A percentile compares a stretch with the other conserved stretches of the same genome.
Evolutionary conservation across 2,797 vertebrate species (phyloP).

Genomic region (Falco novaeseelandiae): DNA sequence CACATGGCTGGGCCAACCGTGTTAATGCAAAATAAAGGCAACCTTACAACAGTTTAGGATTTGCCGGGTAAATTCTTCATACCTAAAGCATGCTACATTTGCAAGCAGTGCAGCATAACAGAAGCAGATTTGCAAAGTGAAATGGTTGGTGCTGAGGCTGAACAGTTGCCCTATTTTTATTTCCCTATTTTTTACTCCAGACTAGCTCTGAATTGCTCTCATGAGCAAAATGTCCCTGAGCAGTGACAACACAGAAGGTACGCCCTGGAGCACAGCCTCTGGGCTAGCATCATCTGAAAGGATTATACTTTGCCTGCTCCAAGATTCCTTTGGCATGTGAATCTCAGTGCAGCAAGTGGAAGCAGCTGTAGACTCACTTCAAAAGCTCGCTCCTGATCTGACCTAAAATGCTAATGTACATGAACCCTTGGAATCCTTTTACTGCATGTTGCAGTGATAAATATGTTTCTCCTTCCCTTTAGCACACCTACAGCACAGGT

Average conservation of each 20-base stretch:
- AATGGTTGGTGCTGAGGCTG: background rate
- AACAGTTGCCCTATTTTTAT: fast-evolving
- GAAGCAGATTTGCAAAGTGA: background rate
- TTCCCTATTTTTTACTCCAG: background rate
- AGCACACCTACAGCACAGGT: background rate
- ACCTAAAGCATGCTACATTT: background rate
- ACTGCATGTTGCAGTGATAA: background rate
- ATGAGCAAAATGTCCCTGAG: background rate
- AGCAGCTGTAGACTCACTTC: background rate
- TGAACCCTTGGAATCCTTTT: background rate
- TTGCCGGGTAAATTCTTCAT: background rate
- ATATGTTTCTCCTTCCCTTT: background rate
- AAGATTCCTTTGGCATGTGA: background rate
- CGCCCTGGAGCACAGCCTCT: background rate
- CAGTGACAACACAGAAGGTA: background rate
- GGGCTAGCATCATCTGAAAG: background rate
- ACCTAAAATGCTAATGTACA: background rate
- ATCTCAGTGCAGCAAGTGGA: background rate
- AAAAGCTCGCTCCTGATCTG: background rate
- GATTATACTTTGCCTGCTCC: background rate
- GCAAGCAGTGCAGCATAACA: background rate
- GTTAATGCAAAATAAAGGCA: background rate
- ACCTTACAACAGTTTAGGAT: background rate
- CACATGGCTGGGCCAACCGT: background rate
- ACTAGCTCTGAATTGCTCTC: background rate